A percentile compares a stretch with the other conserved stretches of the same genome.
Evolutionary conservation across 2,888 invertebrate genomes (phyloP).

Genomic region (Alviniconcha strummeri): DNA sequence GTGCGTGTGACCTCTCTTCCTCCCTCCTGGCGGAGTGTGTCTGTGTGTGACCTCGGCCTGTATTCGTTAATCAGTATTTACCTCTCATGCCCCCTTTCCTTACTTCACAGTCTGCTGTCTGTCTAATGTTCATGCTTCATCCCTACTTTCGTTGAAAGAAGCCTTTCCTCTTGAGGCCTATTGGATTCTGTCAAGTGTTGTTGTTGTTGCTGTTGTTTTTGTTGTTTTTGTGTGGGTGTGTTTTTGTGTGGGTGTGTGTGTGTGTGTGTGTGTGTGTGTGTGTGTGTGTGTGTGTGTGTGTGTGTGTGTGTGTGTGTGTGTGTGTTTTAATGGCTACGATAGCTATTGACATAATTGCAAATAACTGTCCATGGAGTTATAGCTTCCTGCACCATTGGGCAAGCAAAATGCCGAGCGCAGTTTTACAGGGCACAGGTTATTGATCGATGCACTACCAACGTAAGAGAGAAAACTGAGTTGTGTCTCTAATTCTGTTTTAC

Average conservation of each 20-base stretch:
- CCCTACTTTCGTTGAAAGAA: too few species aligned
- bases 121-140: too few species aligned
- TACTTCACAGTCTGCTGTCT: too few species aligned
- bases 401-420: background rate
- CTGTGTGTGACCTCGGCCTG: background rate
- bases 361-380: constrained; percentile 11
- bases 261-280: constrained; percentile 11
- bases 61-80: too few species aligned
- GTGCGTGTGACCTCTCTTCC: background rate
- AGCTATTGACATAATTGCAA: constrained; percentile 15
- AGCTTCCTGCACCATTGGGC: constrained; percentile 3
- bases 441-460: background rate
- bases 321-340: background rate
- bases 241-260: constrained; percentile 1
- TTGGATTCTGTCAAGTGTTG: too few species aligned
- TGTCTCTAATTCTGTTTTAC: too few species aligned
- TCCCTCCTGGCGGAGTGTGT: background rate
- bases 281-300: background rate
- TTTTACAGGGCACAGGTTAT: background rate
- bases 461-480: too few species aligned
- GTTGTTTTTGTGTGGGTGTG: background rate
- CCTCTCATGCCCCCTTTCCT: too few species aligned
- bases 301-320: too few species aligned
- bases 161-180: too few species aligned
- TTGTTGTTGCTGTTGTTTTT: too few species aligned